These are phyloP conservation scores for Blastobasis adustella DNA, from an alignment of 2,888 invertebrate species.

Conservation along the genomic window DNA sequence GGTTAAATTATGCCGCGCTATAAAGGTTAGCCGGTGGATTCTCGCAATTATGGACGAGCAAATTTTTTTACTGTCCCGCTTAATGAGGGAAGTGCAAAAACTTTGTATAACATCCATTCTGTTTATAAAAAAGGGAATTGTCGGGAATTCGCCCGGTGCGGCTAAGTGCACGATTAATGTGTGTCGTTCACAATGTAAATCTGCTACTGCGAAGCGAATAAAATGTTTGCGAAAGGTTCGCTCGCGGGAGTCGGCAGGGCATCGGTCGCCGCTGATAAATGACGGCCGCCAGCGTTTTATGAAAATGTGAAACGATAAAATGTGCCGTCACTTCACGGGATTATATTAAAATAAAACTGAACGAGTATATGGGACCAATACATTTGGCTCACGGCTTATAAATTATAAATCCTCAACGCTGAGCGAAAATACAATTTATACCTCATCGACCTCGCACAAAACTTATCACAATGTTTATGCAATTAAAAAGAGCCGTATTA, in stretches of 20 bases:
- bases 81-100: conserved; percentile 41
- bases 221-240: conserved; percentile 52
- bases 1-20: conserved; percentile 35
- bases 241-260: conserved; percentile 27
- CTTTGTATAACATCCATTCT: conserved; percentile 18
- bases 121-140: conserved; percentile 24
- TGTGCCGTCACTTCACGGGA: conserved; percentile 30
- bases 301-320: conserved; percentile 49
- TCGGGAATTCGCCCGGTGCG: conserved; percentile 27
- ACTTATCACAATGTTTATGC: too few species aligned
- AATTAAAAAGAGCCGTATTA: too few species aligned
- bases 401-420: too few species aligned
- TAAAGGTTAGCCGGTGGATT: conserved; percentile 38
- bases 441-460: too few species aligned
- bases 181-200: conserved; percentile 43
- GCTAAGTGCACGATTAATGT: conserved; percentile 46
- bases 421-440: too few species aligned
- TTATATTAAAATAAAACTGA: conserved; percentile 9
- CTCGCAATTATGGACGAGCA: conserved; percentile 37
- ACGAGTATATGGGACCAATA: too few species aligned
- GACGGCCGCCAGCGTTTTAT: conserved; percentile 53
- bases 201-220: conserved; percentile 45
- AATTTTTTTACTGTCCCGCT: conserved; percentile 38
- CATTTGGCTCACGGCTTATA: too few species aligned
- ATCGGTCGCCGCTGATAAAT: conserved; percentile 48